Evolutionary conservation across 2,888 invertebrate species (phyloP), one percentile per base, ranked within the genome.

Genomic region (Chrysopilus asiliformis): DNA sequence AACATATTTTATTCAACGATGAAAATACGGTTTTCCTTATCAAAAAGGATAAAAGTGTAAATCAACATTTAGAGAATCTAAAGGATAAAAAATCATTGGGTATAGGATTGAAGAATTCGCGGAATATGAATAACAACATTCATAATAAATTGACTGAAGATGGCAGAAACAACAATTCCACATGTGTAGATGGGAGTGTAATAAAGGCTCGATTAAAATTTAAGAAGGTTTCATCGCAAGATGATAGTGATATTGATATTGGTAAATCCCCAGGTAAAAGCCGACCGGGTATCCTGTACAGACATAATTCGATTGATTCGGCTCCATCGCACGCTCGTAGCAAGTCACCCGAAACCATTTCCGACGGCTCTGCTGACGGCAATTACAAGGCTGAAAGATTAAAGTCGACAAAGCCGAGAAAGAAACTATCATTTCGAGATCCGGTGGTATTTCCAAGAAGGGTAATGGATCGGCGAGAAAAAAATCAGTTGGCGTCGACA

Each of bases 381-480:
- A 34, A 25, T n/a, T 22, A 7, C 22, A 22, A 22, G 7, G 22
- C 7, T 22, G 22, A 22, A 10, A 22, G 10, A 5, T 53, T 58
- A 25, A 57, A 56, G 41, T 50, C 53, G 22, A 56, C 56, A 34
- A 61, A 77, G 48, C 84, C 85, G 0, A 68, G 85, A 36, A 89
- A 89, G 58, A 89, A 87, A 57, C 65, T 89, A 9, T 87, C 86
- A 7, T 89, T 89, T 60, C 76, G 84, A 41, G 86, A 87, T 52
- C 87, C 87, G 3, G 51, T 60, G 27, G 58, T 58, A 34, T 52
- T 49, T 26, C 54, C 53, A 14, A 49, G 36, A 20, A 24, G n/a
- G n/a, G n/a, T n/a, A n/a, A n/a, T n/a, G n/a, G n/a, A n/a, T n/a
- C n/a, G n/a, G n/a, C n/a, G n/a, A n/a, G n/a, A n/a, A n/a, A n/a